Evolutionary conservation across 2,113 vertebrate species (phyloP), one percentile per base, ranked within the genome.

Genomic region (Anhinga anhinga): DNA sequence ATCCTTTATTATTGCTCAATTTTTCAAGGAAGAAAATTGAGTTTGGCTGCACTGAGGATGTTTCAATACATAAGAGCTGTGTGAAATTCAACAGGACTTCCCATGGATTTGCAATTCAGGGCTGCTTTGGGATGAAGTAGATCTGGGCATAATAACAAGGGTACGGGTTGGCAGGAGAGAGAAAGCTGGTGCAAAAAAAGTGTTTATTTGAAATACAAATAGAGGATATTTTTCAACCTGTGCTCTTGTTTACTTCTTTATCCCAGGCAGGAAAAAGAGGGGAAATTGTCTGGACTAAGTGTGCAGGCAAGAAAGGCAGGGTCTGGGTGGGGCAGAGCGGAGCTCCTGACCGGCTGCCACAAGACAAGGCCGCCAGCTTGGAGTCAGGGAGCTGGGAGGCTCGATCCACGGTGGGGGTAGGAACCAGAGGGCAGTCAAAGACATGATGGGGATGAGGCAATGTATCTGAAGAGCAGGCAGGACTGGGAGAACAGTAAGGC

Each of bases 71-170:
- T 32, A 42, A 72, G 78, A 69, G 14, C 45, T 66, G 36, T 86
- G 69, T 93, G 87, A 93, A 94, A 90, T 82, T 90, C 73, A 93
- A 5, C 45, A 73, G 72, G 67, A 82, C 47, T 93, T 93, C 3
- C 15, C 56, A 18, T 63, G 44, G 29, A 15, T 78, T 91, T 82
- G n/a, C 38, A 55, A 1, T 88, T 91, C n/a, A 26, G 52, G 25
- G 19, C 61, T 90, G 44, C 66, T 63, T 82, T 82, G 73, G 44
- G 34, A 47, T n/a, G 44, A 72, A 23, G 50, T 44, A 20, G 27
- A 42, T 58, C 42, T 42, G 55, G 30, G 32, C 52, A 45, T 82
- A 49, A 38, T 40, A 86, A 66, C 12, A 5, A 87, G 22, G 13
- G 8, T 55, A 7, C 1, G 5, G 47, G 42, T 47, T 91, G 56